Evolutionary conservation across 2,113 vertebrate genomes (phyloP), one percentile per base, ranked within the genome.

Genomic region (Columbina picui): DNA sequence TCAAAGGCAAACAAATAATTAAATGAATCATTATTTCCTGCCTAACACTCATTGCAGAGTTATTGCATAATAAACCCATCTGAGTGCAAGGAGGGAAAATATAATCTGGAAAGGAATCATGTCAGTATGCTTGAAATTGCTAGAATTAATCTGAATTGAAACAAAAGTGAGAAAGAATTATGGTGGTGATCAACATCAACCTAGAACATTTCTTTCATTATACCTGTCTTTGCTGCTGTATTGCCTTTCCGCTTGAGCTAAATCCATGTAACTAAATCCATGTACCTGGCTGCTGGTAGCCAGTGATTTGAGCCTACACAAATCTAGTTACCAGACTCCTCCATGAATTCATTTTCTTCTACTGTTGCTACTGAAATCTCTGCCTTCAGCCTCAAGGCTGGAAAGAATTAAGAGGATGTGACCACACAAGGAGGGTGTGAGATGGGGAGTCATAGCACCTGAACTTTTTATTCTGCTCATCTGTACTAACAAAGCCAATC

Each of bases 21-120:
- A 90, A 85, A 83, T 71, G 41, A 92, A 90, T 90, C 67, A 70
- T 89, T 95, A 41, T 86, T 87, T 94, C 32, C 29, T 21, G 55
- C 57, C 70, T 59, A 63, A 5, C 11, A 59, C 20, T 85, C 52
- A 57, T 64, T 92, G 65, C 1, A 16, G 34, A 71, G 52, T 64
- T 90, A 85, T 67, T 84, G 50, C 29, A 56, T 88, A 93, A 88
- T 71, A 92, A 94, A 90, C 39, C 39, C 38, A 63, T 65, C 52
- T 36, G 70, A 90, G 30, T 21, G 26, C 38, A 91, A 67, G 36
- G 56, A 79, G 34, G 70, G 74, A 82, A 76, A 90, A 84, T 39
- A 84, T 71, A 93, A 82, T 50, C 34, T 5, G 1, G 34, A 41
- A 78, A 87, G 32, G 52, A 93, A 90, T 76, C 61, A 92, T 76